Conservation (phyloP, 2,113 vertebrate genomes). For the Malurus cyaneus region DNA sequence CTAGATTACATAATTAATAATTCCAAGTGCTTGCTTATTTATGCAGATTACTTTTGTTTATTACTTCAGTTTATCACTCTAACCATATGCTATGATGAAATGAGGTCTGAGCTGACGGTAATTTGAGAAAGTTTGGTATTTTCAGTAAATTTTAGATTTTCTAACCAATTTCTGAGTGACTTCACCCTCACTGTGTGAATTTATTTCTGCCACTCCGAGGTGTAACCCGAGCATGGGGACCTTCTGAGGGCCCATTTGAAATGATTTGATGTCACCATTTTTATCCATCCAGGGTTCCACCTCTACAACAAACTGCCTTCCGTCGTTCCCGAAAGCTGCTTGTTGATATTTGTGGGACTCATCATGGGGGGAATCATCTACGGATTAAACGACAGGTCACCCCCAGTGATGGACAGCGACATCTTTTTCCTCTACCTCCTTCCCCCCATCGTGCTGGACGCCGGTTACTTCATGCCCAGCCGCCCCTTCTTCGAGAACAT, state of each 20-base stretch:
- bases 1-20: not conserved
- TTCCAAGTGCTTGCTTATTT: not conserved
- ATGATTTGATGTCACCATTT: not conserved
- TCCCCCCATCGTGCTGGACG: conserved; percentile 82
- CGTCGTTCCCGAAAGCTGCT: conserved; percentile 81
- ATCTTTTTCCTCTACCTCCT: conserved; percentile 87
- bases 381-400: conserved; percentile 74
- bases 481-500: conserved; percentile 83
- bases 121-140: not conserved
- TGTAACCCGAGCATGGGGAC: not conserved
- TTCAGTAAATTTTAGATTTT: not conserved
- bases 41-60: not conserved
- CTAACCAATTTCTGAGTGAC: not conserved
- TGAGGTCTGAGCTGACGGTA: not conserved
- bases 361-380: conserved; percentile 83
- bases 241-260: not conserved
- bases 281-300: conserved; percentile 74
- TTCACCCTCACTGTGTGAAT: not conserved
- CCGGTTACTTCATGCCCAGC: conserved; percentile 85
- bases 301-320: conserved; percentile 79
- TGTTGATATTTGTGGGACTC: conserved; percentile 83
- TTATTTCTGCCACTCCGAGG: not conserved
- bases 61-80: not conserved
- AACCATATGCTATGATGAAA: not conserved
- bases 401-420: conserved; percentile 78